These are phyloP conservation scores for Labeo calbasu DNA, from an alignment of 2,797 vertebrate genomes.

Conservation along the genomic window DNA sequence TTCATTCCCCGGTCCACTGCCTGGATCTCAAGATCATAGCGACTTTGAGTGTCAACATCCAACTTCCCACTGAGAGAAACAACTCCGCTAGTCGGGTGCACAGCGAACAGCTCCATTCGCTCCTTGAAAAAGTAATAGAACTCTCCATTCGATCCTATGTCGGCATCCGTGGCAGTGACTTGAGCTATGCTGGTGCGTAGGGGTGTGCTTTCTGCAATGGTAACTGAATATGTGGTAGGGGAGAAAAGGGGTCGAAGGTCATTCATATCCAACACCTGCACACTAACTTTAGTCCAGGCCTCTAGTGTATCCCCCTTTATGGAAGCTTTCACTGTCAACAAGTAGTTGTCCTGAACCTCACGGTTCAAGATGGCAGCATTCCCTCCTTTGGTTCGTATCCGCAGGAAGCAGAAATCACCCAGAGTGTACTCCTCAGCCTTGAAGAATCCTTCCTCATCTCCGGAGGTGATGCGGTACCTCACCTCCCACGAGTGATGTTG, in stretches of 20 bases:
- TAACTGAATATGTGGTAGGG: constrained; percentile 96
- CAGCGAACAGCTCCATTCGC: constrained; percentile 92
- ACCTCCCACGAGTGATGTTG: constrained; percentile 91
- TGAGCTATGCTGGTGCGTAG: constrained; percentile 97
- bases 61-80: constrained; percentile 92
- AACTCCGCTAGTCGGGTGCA: constrained; percentile 96
- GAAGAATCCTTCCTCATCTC: constrained; percentile 96
- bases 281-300: constrained; percentile 93
- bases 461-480: constrained; percentile 93
- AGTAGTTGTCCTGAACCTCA: constrained; percentile 96
- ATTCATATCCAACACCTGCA: constrained; percentile 98
- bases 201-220: constrained; percentile 92
- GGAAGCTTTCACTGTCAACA: constrained; percentile 93
- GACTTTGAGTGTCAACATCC: constrained; percentile 87
- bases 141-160: constrained; percentile 97
- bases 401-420: constrained; percentile 96
- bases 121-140: constrained; percentile 99
- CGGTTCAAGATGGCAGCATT: constrained; percentile 96
- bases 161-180: constrained; percentile 96
- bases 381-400: constrained; percentile 97
- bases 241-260: constrained; percentile 96
- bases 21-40: constrained; percentile 92
- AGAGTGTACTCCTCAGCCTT: constrained; percentile 95
- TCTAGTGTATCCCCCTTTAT: constrained; percentile 92
- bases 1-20: constrained; percentile 98